Evolutionary conservation across 2,113 vertebrate genomes (phyloP).

Genomic region (Prolemur simus): DNA sequence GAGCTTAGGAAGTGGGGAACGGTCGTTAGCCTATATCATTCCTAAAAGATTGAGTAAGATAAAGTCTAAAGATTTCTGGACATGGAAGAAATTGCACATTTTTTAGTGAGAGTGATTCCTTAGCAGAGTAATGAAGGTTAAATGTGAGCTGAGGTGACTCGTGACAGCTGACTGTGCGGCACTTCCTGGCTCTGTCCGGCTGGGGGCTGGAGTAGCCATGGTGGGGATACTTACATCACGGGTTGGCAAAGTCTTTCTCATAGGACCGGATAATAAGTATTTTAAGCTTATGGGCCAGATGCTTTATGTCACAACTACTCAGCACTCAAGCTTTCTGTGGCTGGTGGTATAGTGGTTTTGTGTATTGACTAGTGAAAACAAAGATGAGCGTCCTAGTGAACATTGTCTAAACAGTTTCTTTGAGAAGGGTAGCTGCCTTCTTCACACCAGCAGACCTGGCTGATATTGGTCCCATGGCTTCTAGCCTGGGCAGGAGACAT

Average conservation of each 20-base stretch:
- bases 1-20: not conserved
- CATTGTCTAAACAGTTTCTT: not conserved
- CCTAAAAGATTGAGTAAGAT: not conserved
- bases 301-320: not conserved
- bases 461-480: not conserved
- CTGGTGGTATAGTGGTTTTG: not conserved
- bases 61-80: not conserved
- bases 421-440: not conserved
- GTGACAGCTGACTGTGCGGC: not conserved
- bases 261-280: not conserved
- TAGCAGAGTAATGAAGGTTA: not conserved
- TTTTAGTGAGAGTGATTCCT: not conserved
- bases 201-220: not conserved
- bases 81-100: not conserved
- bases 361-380: not conserved
- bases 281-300: not conserved
- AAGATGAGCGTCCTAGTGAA: not conserved
- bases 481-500: not conserved
- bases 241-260: not conserved
- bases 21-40: not conserved
- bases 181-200: too few species aligned
- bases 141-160: not conserved
- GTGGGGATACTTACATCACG: rapidly evolving
- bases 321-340: not conserved
- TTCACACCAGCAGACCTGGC: not conserved